Evolutionary conservation across 1,140 invertebrate species (phyloP).

Genomic region (Telenomus remus): DNA sequence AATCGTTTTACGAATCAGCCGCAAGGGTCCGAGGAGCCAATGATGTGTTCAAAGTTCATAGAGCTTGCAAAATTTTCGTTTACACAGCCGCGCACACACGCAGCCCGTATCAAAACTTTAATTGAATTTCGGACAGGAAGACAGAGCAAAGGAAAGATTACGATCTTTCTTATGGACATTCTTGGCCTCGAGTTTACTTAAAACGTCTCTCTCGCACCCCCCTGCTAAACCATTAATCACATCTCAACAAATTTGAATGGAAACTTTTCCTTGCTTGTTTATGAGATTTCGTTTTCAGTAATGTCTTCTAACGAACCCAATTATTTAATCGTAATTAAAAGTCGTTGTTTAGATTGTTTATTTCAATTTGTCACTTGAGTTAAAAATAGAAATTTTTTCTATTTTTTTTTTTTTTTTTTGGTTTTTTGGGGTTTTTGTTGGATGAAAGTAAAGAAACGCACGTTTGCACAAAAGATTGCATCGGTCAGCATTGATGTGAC

Average conservation of each 20-base stretch:
- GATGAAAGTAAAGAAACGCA: constrained; percentile 25
- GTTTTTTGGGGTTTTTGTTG: too few relatives aligned
- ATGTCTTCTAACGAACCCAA: too few relatives aligned
- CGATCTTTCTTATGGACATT: constrained; percentile 67
- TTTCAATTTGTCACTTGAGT: too few relatives aligned
- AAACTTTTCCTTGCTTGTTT: background rate
- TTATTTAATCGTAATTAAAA: too few relatives aligned
- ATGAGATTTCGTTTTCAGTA: background rate
- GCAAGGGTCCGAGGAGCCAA: constrained; percentile 37
- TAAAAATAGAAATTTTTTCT: too few relatives aligned
- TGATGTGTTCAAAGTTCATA: constrained; percentile 66
- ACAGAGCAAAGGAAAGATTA: constrained; percentile 67
- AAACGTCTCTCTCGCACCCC: constrained; percentile 12
- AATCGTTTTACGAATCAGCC: constrained; percentile 71
- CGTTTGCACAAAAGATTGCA: constrained; percentile 38
- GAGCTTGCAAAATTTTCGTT: constrained; percentile 76
- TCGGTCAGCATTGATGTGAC: constrained; percentile 50
- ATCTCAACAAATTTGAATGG: constrained; percentile 24
- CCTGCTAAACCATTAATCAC: constrained; percentile 46
- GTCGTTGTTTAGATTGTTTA: too few relatives aligned
- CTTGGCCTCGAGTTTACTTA: constrained; percentile 51
- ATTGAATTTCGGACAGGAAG: constrained; percentile 72
- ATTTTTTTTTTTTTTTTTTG: too few relatives aligned
- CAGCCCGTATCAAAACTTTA: constrained; percentile 76
- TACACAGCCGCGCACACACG: constrained; percentile 71